Conservation (phyloP, 2,113 vertebrate genomes). For the Ictidomys tridecemlineatus region DNA sequence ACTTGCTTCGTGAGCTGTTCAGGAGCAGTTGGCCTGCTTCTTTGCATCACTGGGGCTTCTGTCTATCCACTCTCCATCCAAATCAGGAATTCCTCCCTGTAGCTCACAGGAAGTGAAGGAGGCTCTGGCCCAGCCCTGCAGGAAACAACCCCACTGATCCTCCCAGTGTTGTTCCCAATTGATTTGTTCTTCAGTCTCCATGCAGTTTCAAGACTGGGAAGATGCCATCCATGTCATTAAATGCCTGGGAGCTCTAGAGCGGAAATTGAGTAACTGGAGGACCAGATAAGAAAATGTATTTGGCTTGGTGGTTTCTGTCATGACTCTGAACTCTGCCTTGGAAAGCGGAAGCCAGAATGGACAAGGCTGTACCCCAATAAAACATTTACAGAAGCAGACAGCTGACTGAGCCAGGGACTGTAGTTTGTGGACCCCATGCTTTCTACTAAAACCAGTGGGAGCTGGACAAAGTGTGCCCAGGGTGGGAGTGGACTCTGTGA, state of each 20-base stretch:
- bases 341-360: background rate
- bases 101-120: background rate
- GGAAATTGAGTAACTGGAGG: background rate
- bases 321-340: background rate
- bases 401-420: background rate
- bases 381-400: background rate
- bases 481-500: too few relatives aligned
- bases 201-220: background rate
- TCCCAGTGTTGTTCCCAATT: background rate
- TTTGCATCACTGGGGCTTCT: background rate
- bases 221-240: background rate
- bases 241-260: background rate
- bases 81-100: background rate
- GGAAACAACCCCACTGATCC: background rate
- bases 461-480: background rate
- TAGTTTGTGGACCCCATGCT: background rate
- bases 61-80: accelerated
- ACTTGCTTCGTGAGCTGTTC: background rate
- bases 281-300: background rate
- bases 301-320: background rate
- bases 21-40: background rate
- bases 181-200: too few relatives aligned
- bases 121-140: background rate
- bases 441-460: background rate
- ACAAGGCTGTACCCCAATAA: background rate